These are phyloP conservation scores for Ondatra zibethicus DNA, from an alignment of 2,113 vertebrate species.

Conservation along the genomic window DNA sequence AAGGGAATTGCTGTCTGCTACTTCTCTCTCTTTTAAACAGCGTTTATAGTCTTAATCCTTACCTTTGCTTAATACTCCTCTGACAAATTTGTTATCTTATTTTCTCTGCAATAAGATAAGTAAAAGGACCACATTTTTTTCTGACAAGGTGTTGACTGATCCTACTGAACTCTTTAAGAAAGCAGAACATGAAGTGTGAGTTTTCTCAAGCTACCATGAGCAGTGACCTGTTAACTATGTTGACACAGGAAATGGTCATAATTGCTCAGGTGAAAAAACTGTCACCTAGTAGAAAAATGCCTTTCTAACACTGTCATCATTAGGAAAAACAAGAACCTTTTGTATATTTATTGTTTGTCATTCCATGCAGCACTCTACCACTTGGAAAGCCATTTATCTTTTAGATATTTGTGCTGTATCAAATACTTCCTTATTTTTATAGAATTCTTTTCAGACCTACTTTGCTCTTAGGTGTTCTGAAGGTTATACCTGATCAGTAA, in stretches of 20 bases:
- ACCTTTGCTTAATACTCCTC: not conserved
- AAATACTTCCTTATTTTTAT: not conserved
- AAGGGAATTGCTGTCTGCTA: not conserved
- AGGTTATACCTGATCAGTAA: not conserved
- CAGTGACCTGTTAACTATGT: not conserved
- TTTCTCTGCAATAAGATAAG: constrained; percentile 3
- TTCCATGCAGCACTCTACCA: no score
- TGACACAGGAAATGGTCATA: not conserved
- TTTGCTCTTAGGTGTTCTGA: not conserved
- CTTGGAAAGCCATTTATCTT: no score
- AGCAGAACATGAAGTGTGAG: not conserved
- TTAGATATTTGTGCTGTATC: no score
- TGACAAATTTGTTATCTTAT: not conserved
- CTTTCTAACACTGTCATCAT: not conserved
- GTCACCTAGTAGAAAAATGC: not conserved
- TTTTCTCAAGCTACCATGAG: not conserved
- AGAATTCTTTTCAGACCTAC: not conserved
- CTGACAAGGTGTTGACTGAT: not conserved
- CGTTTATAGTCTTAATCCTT: not conserved
- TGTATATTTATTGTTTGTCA: no score
- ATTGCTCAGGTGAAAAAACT: not conserved
- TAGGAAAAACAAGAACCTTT: not conserved
- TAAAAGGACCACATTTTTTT: not conserved
- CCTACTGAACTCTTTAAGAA: not conserved
- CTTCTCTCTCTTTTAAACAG: not conserved